These are phyloP conservation scores for Pollenia amentaria DNA, from an alignment of 2,888 invertebrate species.

Conservation along the genomic window DNA sequence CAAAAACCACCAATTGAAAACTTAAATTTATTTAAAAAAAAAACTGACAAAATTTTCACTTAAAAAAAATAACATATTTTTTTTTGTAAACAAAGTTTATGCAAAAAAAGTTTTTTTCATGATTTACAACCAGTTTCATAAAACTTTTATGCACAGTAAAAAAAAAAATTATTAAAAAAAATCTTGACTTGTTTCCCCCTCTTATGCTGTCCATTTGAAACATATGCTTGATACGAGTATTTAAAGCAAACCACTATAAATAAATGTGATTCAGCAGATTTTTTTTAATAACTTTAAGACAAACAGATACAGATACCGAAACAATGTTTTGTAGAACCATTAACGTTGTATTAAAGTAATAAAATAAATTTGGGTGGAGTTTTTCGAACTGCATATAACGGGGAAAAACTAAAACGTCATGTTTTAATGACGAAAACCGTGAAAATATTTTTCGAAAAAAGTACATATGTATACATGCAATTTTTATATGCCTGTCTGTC, in stretches of 20 bases:
- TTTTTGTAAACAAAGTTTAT: conserved; percentile 30
- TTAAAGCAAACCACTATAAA: conserved; percentile 28
- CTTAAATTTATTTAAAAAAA: conserved; percentile 16
- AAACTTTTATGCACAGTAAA: conserved; percentile 46
- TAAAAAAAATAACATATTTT: conserved; percentile 3
- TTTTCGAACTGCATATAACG: neutral
- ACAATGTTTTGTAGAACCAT: neutral
- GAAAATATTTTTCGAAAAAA: conserved; percentile 49
- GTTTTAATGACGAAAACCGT: conserved; percentile 53
- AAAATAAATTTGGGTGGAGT: conserved; percentile 61
- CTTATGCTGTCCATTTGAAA: conserved; percentile 9
- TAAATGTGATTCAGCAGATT: conserved; percentile 61
- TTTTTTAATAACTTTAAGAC: conserved; percentile 45
- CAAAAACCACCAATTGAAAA: conserved; percentile 3
- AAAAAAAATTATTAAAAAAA: conserved; percentile 15
- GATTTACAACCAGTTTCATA: conserved; percentile 46
- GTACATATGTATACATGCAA: conserved; percentile 19
- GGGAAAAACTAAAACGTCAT: conserved; percentile 33
- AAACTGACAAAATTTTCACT: conserved; percentile 13
- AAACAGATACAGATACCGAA: neutral
- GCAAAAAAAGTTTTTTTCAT: conserved; percentile 24
- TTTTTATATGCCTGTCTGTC: conserved; percentile 28
- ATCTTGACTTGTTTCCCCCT: neutral
- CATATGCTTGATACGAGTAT: conserved; percentile 57
- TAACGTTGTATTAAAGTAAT: conserved; percentile 20